Evolutionary conservation across 2,113 vertebrate genomes (phyloP).

Genomic region (Megaceryle torquata): DNA sequence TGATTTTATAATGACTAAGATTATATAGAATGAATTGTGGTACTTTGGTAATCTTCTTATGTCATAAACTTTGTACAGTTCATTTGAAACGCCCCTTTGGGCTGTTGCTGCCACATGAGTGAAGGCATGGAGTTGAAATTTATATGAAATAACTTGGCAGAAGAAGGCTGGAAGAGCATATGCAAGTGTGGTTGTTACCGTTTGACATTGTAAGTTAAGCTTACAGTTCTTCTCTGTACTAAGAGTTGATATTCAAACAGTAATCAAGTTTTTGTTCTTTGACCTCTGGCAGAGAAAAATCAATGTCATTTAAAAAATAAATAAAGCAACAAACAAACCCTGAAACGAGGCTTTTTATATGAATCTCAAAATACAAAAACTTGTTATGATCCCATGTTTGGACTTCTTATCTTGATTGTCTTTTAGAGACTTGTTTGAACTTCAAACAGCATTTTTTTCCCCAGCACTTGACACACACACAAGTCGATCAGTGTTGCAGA

Average conservation of each 20-base stretch:
- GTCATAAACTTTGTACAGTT: not conserved
- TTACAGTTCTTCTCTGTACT: not conserved
- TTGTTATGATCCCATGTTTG: not conserved
- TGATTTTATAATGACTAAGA: not conserved
- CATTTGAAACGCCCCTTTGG: not conserved
- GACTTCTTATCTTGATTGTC: constrained; percentile 26
- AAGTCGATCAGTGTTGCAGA: constrained; percentile 10
- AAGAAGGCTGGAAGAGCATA: not conserved
- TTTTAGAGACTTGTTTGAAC: constrained; percentile 26
- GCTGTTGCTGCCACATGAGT: not conserved
- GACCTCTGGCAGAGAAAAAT: constrained; percentile 29
- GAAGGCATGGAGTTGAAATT: not conserved
- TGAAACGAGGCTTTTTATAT: not conserved
- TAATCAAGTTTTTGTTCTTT: constrained; percentile 2
- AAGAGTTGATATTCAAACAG: not conserved
- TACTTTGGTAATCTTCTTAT: not conserved
- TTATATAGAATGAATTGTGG: not conserved
- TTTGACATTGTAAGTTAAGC: not conserved
- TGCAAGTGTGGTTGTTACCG: not conserved
- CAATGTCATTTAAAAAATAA: not conserved
- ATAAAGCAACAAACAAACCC: not conserved
- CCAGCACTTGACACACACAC: not conserved
- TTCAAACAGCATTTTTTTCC: not conserved
- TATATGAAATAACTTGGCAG: not conserved
- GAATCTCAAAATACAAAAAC: not conserved